Evolutionary conservation across 2,113 vertebrate species (phyloP).

Genomic region (Galeopterus variegatus): DNA sequence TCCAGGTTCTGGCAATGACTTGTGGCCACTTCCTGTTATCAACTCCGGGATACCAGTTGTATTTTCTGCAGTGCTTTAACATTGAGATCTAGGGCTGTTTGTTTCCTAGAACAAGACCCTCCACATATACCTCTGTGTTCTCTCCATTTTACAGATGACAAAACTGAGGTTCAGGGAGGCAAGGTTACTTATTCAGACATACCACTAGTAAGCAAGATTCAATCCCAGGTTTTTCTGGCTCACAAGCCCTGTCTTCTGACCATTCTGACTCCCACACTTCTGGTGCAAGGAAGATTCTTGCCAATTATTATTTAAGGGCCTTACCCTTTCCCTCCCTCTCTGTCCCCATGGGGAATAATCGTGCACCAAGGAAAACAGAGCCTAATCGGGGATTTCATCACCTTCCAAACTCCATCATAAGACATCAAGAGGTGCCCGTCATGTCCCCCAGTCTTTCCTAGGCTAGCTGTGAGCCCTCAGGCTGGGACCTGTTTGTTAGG

Average conservation of each 20-base stretch:
- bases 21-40: background rate
- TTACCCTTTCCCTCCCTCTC: background rate
- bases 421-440: background rate
- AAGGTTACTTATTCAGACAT: background rate
- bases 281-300: background rate
- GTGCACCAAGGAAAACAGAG: background rate
- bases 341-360: background rate
- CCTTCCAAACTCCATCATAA: background rate
- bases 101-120: background rate
- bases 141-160: background rate
- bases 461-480: background rate
- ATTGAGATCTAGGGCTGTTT: background rate
- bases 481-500: fast-evolving
- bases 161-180: background rate
- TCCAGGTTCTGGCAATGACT: background rate
- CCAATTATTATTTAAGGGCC: background rate
- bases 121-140: background rate
- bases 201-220: background rate
- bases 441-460: background rate
- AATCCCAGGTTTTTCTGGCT: background rate
- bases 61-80: too few relatives aligned
- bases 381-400: background rate
- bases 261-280: background rate
- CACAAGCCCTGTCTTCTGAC: background rate
- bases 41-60: background rate